Conservation (phyloP, 2,797 vertebrate genomes). For the Pampus argenteus region DNA sequence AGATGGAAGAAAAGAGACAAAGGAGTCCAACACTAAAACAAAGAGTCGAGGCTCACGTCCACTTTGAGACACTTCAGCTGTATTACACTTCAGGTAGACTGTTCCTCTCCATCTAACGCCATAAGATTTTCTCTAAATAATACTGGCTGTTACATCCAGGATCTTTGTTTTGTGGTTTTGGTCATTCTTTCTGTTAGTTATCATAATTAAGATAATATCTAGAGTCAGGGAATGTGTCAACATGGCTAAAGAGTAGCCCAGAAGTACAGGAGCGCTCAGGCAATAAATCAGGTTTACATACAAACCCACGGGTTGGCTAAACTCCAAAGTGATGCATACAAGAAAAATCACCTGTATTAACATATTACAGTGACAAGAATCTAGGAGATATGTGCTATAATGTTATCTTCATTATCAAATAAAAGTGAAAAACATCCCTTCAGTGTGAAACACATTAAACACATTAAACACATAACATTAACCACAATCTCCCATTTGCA, state of each 20-base stretch:
- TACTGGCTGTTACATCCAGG: background rate
- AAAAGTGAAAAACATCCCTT: background rate
- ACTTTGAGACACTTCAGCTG: background rate
- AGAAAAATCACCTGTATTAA: background rate
- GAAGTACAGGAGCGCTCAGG: too few relatives aligned
- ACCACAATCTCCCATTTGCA: background rate
- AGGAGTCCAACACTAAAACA: background rate
- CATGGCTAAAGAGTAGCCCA: background rate
- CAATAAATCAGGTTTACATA: background rate
- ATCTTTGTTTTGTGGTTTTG: background rate
- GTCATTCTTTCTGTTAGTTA: background rate
- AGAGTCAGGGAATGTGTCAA: background rate
- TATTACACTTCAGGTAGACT: too few relatives aligned
- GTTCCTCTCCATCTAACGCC: background rate
- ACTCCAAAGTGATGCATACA: background rate
- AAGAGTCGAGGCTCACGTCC: background rate
- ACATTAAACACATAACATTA: slow-evolving; percentile 22
- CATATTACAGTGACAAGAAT: background rate
- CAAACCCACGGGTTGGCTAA: too few relatives aligned
- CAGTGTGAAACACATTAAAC: slow-evolving; percentile 10
- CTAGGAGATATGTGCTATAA: background rate
- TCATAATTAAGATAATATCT: background rate
- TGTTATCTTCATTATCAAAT: background rate
- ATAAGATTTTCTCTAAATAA: background rate
- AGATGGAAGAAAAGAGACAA: background rate